phyloP scores from a whole-genome alignment of 2,888 invertebrate species.

The Brenthis hecate region DNA sequence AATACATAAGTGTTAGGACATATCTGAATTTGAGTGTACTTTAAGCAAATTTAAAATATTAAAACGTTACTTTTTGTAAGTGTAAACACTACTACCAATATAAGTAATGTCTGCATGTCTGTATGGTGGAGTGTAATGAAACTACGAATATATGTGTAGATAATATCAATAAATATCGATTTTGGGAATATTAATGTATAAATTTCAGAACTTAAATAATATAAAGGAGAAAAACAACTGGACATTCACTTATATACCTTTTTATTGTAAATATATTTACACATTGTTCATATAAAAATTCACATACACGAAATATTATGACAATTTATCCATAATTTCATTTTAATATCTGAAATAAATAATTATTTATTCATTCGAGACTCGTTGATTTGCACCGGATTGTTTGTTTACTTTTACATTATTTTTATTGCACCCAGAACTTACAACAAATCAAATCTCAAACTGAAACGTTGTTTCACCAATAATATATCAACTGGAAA shows the following conservation, averaged over 20 bases:
- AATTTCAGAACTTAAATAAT: not conserved
- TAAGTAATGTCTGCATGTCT: not conserved
- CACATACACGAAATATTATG: constrained; percentile 45
- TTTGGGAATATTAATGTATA: constrained; percentile 3
- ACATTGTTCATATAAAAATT: constrained; percentile 44
- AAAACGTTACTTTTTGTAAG: not conserved
- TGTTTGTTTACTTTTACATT: not conserved
- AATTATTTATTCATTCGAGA: constrained; percentile 29
- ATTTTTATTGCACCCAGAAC: constrained; percentile 15
- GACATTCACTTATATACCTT: constrained; percentile 22
- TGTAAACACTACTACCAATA: not conserved
- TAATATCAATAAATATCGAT: not conserved
- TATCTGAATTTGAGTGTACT: not conserved
- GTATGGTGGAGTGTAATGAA: too few species aligned
- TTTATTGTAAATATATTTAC: constrained; percentile 43
- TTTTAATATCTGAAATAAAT: constrained; percentile 36
- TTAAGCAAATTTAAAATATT: not conserved
- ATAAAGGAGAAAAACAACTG: constrained; percentile 1
- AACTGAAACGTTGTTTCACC: not conserved
- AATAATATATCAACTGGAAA: too few species aligned
- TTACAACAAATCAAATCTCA: not conserved
- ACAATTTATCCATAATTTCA: constrained; percentile 35
- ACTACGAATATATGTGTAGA: not conserved
- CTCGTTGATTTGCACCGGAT: constrained; percentile 10
- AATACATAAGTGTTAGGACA: constrained; percentile 2